Percentiles rank a stretch among this genome's conserved stretches.
Evolutionary conservation across 2,888 invertebrate genomes (phyloP).

Genomic region (Ctena decussata): DNA sequence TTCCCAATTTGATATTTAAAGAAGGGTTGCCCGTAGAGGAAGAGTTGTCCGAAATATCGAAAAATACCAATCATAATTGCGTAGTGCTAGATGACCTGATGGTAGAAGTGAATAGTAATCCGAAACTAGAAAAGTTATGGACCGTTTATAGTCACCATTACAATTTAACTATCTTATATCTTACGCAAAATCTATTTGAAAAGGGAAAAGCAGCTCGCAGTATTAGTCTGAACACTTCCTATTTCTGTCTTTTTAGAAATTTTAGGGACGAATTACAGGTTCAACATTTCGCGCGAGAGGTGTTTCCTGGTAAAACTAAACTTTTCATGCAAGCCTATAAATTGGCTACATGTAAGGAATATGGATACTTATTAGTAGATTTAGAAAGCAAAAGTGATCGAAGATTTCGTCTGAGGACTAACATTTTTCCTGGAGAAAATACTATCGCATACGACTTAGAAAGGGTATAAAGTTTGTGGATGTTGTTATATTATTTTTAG

Average conservation of each 20-base stretch:
- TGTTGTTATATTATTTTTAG: no score
- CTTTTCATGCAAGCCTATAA: not conserved
- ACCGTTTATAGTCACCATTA: constrained; percentile 30
- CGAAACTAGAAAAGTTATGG: constrained; percentile 19
- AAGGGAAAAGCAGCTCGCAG: constrained; percentile 3
- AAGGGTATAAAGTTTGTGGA: no score
- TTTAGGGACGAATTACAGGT: not conserved
- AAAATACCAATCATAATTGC: not conserved
- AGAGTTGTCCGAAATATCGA: not conserved
- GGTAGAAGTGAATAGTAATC: not conserved
- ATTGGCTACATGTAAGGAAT: not conserved
- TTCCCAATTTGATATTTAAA: constrained; percentile 19
- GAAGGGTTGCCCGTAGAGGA: not conserved
- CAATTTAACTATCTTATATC: constrained; percentile 24
- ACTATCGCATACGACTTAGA: not conserved
- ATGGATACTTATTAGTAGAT: not conserved
- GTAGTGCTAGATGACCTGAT: constrained; percentile 15
- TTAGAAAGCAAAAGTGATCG: not conserved
- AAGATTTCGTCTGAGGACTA: not conserved
- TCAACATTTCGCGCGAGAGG: not conserved
- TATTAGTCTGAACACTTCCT: not conserved
- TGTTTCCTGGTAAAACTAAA: not conserved
- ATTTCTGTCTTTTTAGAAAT: not conserved
- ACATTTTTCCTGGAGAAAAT: constrained; percentile 2
- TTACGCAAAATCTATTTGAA: constrained; percentile 31